phyloP scores from a whole-genome alignment of 2,888 invertebrate species.

The Tenthredo notha region DNA sequence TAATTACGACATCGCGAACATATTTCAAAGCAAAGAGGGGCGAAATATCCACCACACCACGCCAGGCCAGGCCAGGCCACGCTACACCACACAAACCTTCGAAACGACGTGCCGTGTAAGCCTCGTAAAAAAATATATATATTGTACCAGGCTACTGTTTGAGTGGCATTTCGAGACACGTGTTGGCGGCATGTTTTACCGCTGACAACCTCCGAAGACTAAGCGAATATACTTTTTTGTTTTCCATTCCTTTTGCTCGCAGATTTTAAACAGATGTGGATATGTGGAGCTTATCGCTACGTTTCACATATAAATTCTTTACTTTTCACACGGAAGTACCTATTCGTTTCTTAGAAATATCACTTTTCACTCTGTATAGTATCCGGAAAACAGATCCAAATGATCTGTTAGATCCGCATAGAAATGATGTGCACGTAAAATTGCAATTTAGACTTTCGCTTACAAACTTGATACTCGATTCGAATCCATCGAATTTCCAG shows the following conservation, averaged over 20 bases:
- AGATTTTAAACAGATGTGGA: background rate
- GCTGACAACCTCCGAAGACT: slow-evolving; percentile 53
- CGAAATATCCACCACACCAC: slow-evolving; percentile 21
- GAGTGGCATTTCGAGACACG: slow-evolving; percentile 59
- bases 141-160: slow-evolving; percentile 37
- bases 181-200: slow-evolving; percentile 64
- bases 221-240: slow-evolving; percentile 27
- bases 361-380: no score
- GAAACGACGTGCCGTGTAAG: slow-evolving; percentile 42
- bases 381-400: no score
- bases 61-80: background rate
- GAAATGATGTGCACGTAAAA: no score
- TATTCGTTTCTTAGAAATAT: no score
- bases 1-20: slow-evolving; percentile 64
- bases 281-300: background rate
- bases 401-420: no score
- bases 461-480: background rate
- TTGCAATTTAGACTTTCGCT: no score
- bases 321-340: background rate
- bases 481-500: no score
- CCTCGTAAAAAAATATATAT: slow-evolving; percentile 25
- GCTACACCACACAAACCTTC: slow-evolving; percentile 7
- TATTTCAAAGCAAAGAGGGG: slow-evolving; percentile 47
- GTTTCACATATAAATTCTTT: background rate
- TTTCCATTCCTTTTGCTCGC: background rate